Conservation (phyloP, 2,113 vertebrate genomes). For the Scopus umbretta region DNA sequence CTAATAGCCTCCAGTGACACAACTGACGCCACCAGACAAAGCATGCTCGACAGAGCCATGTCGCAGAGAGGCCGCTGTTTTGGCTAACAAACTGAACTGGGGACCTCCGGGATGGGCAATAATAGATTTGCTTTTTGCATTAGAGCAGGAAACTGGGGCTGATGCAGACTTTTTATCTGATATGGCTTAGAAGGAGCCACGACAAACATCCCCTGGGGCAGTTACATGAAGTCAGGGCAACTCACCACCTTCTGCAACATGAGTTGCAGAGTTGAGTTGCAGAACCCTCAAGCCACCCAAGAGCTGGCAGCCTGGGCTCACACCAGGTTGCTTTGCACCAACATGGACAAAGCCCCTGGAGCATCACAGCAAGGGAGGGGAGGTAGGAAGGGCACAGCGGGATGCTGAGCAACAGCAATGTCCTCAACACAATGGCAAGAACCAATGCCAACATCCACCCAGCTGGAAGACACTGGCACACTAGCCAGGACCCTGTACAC, state of each 20-base stretch:
- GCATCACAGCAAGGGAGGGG: not conserved
- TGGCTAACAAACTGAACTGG: not conserved
- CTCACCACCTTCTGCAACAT: not conserved
- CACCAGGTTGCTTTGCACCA: not conserved
- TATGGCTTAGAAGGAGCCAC: not conserved
- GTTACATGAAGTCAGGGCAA: not conserved
- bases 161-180: not conserved
- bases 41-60: fast-evolving
- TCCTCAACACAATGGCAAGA: not conserved
- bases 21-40: not conserved
- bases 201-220: not conserved
- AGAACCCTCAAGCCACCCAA: not conserved
- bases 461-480: not conserved
- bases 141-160: not conserved
- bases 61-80: not conserved
- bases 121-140: not conserved
- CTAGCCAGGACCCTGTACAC: not conserved
- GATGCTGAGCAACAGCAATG: not conserved
- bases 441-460: not conserved
- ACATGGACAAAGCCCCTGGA: not conserved
- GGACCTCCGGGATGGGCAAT: not conserved
- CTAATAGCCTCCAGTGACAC: not conserved
- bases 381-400: not conserved
- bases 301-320: not conserved
- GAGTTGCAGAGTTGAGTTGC: not conserved